Base-by-base conservation (phyloP, 2,113 vertebrate species). In the Python bivittatus region DNA sequence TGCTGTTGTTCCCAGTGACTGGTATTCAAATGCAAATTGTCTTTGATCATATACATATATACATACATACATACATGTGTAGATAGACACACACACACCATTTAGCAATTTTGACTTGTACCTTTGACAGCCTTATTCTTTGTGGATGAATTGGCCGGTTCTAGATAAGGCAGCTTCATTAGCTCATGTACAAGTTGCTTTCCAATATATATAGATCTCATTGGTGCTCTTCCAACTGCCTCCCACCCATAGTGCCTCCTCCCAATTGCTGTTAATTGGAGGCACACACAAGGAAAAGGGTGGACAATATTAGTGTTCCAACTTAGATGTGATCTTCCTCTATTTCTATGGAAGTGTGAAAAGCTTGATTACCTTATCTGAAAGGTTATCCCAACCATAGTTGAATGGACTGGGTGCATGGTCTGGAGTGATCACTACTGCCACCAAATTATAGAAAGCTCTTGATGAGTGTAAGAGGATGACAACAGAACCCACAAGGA, bases 371-470 rank as follows among this genome's bases (percentile, higher is more conserved):
- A 99, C 99, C 98, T 99, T 98, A 94, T 99, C 98, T 12, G 98
- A 99, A 93, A 99, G 98, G 94, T 97, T 99, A 98, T 99, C 98
- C 99, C 99, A 99, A 97, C 98, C 98, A 91, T 99, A 99, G 94
- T 98, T 99, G 97, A 99, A 99, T 29, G 99, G 98, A 61, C 97
- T 98, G 93, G 98, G 98, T 95, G 97, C 96, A 95, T 93, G 98
- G 93, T 98, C 98, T 11, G 98, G 98, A 20, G 98, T 98, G 95
- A 99, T 96, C 88, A 98, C 97, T 96, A 99, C 98, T 91, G 98
- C 98, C 94, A 99, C 99, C 95, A 99, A 97, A 97, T 99, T 99
- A 94, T 99, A 99, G 94, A 99, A 99, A 94, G 99, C 99, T 97
- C 99, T 98, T 93, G 99, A 99, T 3, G 98, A 98, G 96, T 99